Conservation (phyloP, 2,797 vertebrate genomes). For the Ciconia nigra region DNA sequence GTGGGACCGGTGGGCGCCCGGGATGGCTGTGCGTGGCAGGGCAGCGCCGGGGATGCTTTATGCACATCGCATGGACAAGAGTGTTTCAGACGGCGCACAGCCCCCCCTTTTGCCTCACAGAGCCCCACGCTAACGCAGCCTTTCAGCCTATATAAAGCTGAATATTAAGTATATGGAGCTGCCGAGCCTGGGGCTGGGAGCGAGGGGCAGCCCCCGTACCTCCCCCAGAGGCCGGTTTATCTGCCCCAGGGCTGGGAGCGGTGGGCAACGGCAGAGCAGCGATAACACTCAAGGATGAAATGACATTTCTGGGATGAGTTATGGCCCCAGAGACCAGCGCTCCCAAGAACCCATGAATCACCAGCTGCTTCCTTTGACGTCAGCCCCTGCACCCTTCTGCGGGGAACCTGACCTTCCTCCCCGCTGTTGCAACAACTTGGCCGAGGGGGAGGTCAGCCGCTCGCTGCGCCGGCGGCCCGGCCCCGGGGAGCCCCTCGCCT, state of each 20-base stretch:
- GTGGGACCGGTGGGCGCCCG: rapidly evolving
- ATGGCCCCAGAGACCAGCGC: background rate
- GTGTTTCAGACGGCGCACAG: rapidly evolving
- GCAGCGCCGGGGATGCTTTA: background rate
- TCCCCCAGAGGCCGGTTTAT: background rate
- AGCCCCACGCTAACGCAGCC: rapidly evolving
- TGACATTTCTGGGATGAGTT: conserved; percentile 67
- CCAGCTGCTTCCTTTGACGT: conserved; percentile 72
- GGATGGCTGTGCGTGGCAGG: rapidly evolving
- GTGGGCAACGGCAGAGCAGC: background rate
- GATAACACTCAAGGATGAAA: conserved; percentile 69
- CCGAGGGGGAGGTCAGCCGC: background rate
- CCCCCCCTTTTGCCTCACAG: background rate
- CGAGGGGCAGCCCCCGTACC: background rate
- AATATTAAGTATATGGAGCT: rapidly evolving
- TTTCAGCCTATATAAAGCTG: rapidly evolving
- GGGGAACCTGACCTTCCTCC: conserved; percentile 51
- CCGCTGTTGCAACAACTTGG: background rate
- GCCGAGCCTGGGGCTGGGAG: background rate
- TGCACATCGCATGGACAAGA: rapidly evolving
- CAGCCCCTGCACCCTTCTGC: conserved; percentile 21
- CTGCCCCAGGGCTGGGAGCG: background rate
- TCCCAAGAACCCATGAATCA: conserved; percentile 28
- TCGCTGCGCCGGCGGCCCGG: rapidly evolving
- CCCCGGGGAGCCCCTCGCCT: background rate